Conservation (phyloP, 2,888 invertebrate species). For the Heliconius aoede region DNA sequence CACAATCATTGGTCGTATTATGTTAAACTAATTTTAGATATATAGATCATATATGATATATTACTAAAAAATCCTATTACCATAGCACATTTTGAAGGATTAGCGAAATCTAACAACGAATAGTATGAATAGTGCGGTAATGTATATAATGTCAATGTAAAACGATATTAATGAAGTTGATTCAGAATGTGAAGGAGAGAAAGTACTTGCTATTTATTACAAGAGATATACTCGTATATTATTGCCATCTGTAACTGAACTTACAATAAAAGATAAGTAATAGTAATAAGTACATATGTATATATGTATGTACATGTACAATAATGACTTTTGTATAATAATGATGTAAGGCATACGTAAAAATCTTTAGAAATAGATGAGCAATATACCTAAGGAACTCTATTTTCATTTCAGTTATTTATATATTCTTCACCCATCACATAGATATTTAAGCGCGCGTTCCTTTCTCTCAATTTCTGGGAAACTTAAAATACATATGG, state of each 20-base stretch:
- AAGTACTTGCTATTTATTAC: conserved; percentile 49
- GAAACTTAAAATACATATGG: too few species aligned
- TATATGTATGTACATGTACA: too few species aligned
- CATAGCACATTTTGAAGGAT: background rate
- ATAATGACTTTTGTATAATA: background rate
- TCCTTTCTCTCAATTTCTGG: too few species aligned
- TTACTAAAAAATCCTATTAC: background rate
- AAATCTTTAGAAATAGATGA: background rate
- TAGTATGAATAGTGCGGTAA: conserved; percentile 22
- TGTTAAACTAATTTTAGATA: too few species aligned
- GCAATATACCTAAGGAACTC: too few species aligned
- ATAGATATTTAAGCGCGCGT: too few species aligned
- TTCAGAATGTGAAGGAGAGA: conserved; percentile 49
- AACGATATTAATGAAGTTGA: conserved; percentile 48
- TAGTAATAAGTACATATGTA: background rate
- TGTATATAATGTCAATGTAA: conserved; percentile 33
- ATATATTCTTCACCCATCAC: too few species aligned
- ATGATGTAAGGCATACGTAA: background rate
- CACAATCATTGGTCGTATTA: too few species aligned
- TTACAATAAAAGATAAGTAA: background rate
- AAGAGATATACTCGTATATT: conserved; percentile 27
- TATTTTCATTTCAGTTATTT: too few species aligned
- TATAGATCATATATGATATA: background rate
- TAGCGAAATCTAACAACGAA: conserved; percentile 18
- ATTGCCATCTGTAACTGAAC: conserved; percentile 31